phyloP scores from a whole-genome alignment of 1,140 invertebrate genomes.

The Yoshiicerus persimilis region DNA sequence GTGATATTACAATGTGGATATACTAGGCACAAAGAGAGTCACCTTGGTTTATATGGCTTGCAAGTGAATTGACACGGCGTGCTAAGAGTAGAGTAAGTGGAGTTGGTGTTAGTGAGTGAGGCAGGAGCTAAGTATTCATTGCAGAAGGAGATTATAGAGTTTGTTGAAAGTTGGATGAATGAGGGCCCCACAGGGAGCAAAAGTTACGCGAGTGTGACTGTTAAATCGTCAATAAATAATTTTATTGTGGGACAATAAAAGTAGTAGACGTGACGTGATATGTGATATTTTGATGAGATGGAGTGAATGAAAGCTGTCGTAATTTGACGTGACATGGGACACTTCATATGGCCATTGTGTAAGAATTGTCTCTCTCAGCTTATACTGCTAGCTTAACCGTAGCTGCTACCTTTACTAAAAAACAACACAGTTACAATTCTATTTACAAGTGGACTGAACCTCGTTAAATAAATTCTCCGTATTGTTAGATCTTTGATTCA shows the following conservation, averaged over 20 bases:
- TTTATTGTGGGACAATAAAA: background rate
- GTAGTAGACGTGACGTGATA: background rate
- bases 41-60: background rate
- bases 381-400: background rate
- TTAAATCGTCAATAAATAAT: background rate
- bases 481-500: background rate
- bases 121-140: background rate
- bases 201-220: background rate
- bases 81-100: background rate
- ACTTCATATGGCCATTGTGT: background rate
- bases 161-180: background rate
- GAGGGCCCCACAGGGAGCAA: background rate
- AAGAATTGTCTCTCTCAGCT: background rate
- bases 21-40: background rate
- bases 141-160: background rate
- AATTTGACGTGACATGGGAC: background rate
- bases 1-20: background rate
- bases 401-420: too few relatives aligned
- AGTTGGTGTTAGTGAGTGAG: background rate
- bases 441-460: background rate
- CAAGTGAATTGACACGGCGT: background rate
- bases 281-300: background rate
- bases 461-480: background rate
- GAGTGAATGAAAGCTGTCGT: background rate
- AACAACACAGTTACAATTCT: background rate